phyloP scores from a whole-genome alignment of 35 echinoderm and acorn worm species.

The Apostichopus japonicus region DNA sequence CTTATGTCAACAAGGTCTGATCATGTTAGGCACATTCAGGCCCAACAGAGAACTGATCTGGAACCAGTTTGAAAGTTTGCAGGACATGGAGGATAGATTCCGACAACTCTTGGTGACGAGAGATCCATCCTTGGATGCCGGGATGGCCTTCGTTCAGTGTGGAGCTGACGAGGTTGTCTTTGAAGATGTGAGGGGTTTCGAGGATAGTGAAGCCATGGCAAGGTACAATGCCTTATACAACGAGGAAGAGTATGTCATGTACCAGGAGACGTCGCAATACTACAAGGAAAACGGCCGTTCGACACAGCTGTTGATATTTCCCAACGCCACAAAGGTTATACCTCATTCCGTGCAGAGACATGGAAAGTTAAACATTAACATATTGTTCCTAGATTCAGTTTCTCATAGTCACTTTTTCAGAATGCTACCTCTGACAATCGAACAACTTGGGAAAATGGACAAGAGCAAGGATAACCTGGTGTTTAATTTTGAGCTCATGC shows the following conservation, averaged over 20 bases:
- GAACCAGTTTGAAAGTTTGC: slow-evolving; percentile 52
- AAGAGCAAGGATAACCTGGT: slow-evolving; percentile 43
- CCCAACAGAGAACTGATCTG: slow-evolving; percentile 65
- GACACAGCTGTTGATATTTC: slow-evolving; percentile 77
- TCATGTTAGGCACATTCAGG: slow-evolving; percentile 67
- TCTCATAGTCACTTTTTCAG: slow-evolving; percentile 91
- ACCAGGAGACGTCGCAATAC: not conserved
- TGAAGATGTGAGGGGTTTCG: slow-evolving; percentile 39
- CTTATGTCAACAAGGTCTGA: slow-evolving; percentile 53
- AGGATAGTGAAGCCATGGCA: not conserved
- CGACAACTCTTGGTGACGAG: slow-evolving; percentile 40
- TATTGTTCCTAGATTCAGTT: slow-evolving; percentile 85
- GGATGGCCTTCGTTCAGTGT: slow-evolving; percentile 86
- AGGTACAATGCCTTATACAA: not conserved
- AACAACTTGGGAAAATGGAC: slow-evolving; percentile 59
- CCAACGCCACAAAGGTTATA: slow-evolving; percentile 42
- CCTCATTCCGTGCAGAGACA: not conserved
- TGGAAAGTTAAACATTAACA: slow-evolving; percentile 73
- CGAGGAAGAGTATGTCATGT: slow-evolving; percentile 43
- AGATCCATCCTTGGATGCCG: slow-evolving; percentile 37
- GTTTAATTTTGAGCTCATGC: slow-evolving; percentile 84
- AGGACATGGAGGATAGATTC: slow-evolving; percentile 57
- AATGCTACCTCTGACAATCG: slow-evolving; percentile 67
- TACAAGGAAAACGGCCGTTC: not conserved
- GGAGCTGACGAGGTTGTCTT: slow-evolving; percentile 36